Base-by-base conservation (phyloP, 2,113 vertebrate species). In the Heliornis fulica region DNA sequence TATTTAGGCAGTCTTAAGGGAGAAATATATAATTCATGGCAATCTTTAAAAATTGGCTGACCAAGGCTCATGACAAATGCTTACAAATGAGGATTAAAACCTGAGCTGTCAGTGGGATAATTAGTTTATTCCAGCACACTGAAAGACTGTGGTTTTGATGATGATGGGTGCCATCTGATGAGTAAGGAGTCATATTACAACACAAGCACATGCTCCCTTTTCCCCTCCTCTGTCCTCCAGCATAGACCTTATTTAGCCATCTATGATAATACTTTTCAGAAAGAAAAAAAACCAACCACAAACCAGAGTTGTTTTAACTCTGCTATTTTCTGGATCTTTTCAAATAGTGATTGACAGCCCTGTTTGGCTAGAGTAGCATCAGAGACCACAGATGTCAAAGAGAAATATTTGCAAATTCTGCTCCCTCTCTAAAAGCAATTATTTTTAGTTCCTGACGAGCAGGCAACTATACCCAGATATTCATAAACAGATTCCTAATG, bases 151-250 rank as follows among this genome's bases (percentile, higher is more conserved):
- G 93, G 86, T 83, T 93, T 64, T 93, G 92, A 94, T 64, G 86
- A 87, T 92, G 94, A 94, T 95, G 94, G 72, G 89, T 95, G 86
- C 95, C 94, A 94, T 97, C 89, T 89, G 89, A 97, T 95, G 93
- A 97, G 93, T 91, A 89, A 87, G 65, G 89, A 92, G 61, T 97
- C 95, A 57, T 51, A 17, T 91, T 96, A 76, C 96, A 92, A 90
- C 59, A 83, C 92, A 90, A 88, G 76, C 68, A 96, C 89, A 69
- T 21, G 46, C 29, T 94, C 71, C 68, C 48, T 63, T 53, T 82
- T 93, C 51, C 38, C n/a, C 25, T 87, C 85, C 75, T 11, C 41
- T 80, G 50, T 90, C 50, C 88, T 90, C 43, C 60, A 86, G 29
- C 28, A 14, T 8, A 77, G 68, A 92, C 89, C 89, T 94, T 94